Evolutionary conservation across 2,888 invertebrate species (phyloP).

Genomic region (Eupithecia pulchellata): DNA sequence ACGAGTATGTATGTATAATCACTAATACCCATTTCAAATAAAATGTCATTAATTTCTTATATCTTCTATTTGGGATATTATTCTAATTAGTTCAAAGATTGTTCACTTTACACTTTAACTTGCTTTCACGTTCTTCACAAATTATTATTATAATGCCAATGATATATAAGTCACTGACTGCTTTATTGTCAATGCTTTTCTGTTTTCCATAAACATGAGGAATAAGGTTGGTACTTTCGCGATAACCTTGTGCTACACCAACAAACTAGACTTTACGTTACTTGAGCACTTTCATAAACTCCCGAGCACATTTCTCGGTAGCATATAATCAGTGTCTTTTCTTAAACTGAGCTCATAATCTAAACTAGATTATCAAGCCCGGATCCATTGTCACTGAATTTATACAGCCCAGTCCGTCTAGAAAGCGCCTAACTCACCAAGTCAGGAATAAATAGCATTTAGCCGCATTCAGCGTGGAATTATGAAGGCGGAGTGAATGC

Average conservation of each 20-base stretch:
- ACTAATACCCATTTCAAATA: slow-evolving; percentile 27
- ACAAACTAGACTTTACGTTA: not conserved
- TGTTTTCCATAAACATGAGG: not conserved
- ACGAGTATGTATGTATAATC: slow-evolving; percentile 22
- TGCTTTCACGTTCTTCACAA: not conserved
- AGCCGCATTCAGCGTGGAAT: slow-evolving; percentile 36
- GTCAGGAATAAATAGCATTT: slow-evolving; percentile 41
- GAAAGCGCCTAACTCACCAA: slow-evolving; percentile 39
- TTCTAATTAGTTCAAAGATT: not conserved
- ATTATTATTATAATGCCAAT: not conserved
- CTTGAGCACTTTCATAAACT: not conserved
- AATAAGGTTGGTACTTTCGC: not conserved
- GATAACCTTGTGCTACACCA: not conserved
- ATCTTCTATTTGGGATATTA: slow-evolving; percentile 3
- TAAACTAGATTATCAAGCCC: slow-evolving; percentile 20
- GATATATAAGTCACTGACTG: not conserved
- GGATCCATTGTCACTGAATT: slow-evolving; percentile 34
- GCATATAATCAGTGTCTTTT: slow-evolving; percentile 14
- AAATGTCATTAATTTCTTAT: slow-evolving; percentile 29
- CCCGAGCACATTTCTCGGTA: not conserved
- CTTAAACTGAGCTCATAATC: slow-evolving; percentile 20
- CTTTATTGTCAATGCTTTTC: not conserved
- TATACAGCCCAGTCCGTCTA: slow-evolving; percentile 29
- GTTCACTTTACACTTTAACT: not conserved
- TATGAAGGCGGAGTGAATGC: slow-evolving; percentile 32